These are phyloP conservation scores for Trinectes maculatus DNA, from an alignment of 2,113 vertebrate species.

Conservation along the genomic window DNA sequence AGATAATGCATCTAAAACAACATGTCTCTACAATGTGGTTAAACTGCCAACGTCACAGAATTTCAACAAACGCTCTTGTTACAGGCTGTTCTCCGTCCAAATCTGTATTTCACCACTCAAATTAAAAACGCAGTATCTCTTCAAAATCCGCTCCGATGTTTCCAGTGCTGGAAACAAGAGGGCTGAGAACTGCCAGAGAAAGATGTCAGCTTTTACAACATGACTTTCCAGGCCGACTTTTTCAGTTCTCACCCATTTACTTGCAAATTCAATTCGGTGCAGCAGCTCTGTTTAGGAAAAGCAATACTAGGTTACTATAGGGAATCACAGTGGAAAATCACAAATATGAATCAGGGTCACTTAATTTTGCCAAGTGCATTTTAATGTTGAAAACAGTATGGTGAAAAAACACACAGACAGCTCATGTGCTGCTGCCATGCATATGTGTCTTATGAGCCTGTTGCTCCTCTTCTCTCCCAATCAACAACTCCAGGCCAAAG, in stretches of 20 bases:
- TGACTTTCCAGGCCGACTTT: slow-evolving; percentile 46
- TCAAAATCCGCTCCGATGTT: slow-evolving; percentile 43
- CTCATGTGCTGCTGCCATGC: slow-evolving; percentile 1
- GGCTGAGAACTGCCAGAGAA: slow-evolving; percentile 44
- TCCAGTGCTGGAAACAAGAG: slow-evolving; percentile 64
- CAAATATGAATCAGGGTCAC: slow-evolving; percentile 52
- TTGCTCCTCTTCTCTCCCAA: slow-evolving; percentile 12
- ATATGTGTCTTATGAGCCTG: slow-evolving; percentile 30
- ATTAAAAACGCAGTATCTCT: slow-evolving; percentile 24
- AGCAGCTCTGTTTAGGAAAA: slow-evolving; percentile 73
- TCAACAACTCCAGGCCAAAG: slow-evolving; percentile 33
- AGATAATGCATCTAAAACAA: slow-evolving; percentile 13
- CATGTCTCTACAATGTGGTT: slow-evolving; percentile 10
- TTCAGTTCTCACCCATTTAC: slow-evolving; percentile 55
- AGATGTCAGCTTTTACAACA: slow-evolving; percentile 69
- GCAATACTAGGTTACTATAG: slow-evolving; percentile 67
- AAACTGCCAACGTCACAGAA: slow-evolving; percentile 27
- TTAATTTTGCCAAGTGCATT: slow-evolving; percentile 44
- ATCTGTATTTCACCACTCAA: slow-evolving; percentile 27
- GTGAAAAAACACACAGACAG: slow-evolving; percentile 9
- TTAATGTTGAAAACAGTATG: slow-evolving; percentile 11
- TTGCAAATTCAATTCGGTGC: slow-evolving; percentile 46
- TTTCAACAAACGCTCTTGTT: slow-evolving; percentile 22
- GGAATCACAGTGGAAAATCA: slow-evolving; percentile 56
- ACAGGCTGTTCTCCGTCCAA: slow-evolving; percentile 17